A percentile compares a stretch with the other conserved stretches of the same genome.
Evolutionary conservation across 2,113 vertebrate genomes (phyloP).

Genomic region (Garra rufa): DNA sequence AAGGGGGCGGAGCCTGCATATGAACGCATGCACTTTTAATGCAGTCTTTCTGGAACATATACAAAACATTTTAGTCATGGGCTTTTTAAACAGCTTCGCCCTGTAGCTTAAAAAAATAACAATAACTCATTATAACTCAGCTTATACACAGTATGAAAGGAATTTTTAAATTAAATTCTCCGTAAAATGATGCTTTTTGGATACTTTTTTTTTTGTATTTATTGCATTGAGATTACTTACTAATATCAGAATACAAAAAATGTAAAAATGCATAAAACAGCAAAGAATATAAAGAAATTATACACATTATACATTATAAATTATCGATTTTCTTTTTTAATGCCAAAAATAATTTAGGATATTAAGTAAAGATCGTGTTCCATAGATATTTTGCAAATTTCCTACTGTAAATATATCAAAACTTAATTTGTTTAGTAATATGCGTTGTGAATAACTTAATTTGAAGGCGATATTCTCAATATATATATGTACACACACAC

Average conservation of each 20-base stretch:
- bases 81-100: neutral
- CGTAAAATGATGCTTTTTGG: neutral
- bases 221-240: neutral
- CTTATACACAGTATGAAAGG: neutral
- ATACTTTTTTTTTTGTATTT: neutral
- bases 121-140: neutral
- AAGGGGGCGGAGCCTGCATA: slow-evolving; percentile 53
- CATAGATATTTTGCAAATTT: too few relatives aligned
- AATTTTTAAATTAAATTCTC: neutral
- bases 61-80: neutral
- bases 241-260: neutral
- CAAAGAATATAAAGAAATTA: too few relatives aligned
- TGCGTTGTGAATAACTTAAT: too few relatives aligned
- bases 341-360: too few relatives aligned
- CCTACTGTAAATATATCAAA: too few relatives aligned
- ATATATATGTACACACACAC: too few relatives aligned
- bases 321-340: too few relatives aligned
- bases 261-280: neutral
- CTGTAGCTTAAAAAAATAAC: neutral
- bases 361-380: too few relatives aligned
- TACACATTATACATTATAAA: too few relatives aligned
- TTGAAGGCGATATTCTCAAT: too few relatives aligned
- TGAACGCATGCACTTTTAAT: slow-evolving; percentile 31
- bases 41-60: slow-evolving; percentile 6
- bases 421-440: too few relatives aligned